These are phyloP conservation scores for Perodicticus potto DNA, from an alignment of 2,797 vertebrate genomes.

Conservation along the genomic window DNA sequence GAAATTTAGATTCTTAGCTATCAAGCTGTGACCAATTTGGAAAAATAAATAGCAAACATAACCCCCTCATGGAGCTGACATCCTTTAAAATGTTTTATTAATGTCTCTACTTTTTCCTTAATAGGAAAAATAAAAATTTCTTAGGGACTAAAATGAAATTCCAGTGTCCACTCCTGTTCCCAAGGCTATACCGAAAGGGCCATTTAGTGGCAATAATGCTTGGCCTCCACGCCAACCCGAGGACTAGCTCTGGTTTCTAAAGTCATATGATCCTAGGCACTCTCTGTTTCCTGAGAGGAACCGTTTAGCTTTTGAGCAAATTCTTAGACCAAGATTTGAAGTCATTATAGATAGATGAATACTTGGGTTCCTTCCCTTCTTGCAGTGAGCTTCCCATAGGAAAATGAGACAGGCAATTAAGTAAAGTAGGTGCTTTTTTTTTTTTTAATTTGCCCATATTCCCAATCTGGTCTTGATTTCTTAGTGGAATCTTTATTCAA, in stretches of 20 bases:
- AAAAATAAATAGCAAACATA: constrained; percentile 76
- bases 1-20: constrained; percentile 52
- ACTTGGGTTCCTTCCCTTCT: neutral
- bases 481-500: neutral
- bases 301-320: neutral
- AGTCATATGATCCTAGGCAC: neutral
- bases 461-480: neutral
- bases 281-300: neutral
- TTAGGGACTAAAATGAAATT: constrained; percentile 21
- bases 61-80: neutral
- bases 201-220: neutral
- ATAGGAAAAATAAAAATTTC: constrained; percentile 51
- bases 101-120: constrained; percentile 53
- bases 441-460: neutral
- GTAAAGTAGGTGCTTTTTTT: neutral
- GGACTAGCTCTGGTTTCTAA: neutral
- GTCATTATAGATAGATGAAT: neutral
- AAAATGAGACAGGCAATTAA: neutral
- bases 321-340: neutral
- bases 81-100: constrained; percentile 64
- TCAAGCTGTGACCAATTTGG: constrained; percentile 68
- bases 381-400: neutral
- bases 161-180: neutral
- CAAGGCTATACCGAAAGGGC: neutral
- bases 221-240: neutral